Evolutionary conservation across 1,140 invertebrate species (phyloP).

Genomic region (Brachionus rotundiformis): DNA sequence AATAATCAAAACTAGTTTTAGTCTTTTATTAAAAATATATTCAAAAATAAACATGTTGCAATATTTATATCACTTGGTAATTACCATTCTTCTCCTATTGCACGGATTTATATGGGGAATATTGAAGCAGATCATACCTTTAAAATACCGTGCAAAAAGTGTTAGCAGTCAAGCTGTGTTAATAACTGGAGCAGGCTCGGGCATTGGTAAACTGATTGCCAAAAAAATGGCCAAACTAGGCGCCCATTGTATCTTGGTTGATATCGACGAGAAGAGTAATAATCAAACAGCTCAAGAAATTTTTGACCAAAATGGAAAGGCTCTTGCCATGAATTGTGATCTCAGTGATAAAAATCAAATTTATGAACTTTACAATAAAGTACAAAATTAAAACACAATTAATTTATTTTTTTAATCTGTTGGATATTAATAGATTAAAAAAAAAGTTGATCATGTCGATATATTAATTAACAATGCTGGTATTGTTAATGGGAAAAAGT

Average conservation of each 20-base stretch:
- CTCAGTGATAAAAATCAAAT: constrained; percentile 74
- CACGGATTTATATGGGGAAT: constrained; percentile 24
- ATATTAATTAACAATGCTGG: constrained; percentile 92
- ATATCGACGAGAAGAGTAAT: constrained; percentile 74
- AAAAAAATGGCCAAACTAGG: constrained; percentile 76
- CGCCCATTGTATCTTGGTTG: constrained; percentile 79
- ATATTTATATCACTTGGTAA: neutral
- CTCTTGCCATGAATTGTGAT: constrained; percentile 64
- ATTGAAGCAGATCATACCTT: constrained; percentile 14
- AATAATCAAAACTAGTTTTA: no score
- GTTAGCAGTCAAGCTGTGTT: constrained; percentile 77
- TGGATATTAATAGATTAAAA: constrained; percentile 63
- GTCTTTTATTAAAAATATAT: neutral
- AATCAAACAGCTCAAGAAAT: constrained; percentile 71
- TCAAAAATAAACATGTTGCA: neutral
- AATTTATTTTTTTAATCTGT: neutral
- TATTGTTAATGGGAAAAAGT: constrained; percentile 78
- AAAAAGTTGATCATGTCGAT: constrained; percentile 74
- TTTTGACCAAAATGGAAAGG: neutral
- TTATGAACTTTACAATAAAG: constrained; percentile 75
- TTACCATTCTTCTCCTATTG: neutral
- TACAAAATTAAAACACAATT: neutral
- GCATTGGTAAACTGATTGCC: constrained; percentile 80
- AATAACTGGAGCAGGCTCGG: constrained; percentile 78
- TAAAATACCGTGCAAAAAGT: constrained; percentile 56